phyloP scores from a whole-genome alignment of 2,797 vertebrate genomes.

The Gallirallus australis region DNA sequence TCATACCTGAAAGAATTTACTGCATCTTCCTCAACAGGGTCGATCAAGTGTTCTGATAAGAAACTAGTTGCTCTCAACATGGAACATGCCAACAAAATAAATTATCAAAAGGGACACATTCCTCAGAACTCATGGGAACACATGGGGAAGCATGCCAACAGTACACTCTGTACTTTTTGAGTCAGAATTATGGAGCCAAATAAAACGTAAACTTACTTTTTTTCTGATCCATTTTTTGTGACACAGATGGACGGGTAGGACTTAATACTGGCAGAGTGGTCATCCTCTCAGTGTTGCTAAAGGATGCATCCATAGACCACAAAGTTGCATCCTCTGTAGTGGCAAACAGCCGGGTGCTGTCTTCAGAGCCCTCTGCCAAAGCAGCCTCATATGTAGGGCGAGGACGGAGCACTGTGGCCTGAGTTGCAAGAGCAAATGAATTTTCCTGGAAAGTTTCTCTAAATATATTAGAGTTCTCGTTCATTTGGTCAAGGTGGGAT shows the following conservation, averaged over 20 bases:
- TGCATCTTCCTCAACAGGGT: not conserved
- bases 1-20: not conserved
- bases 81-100: not conserved
- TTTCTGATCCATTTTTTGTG: conserved; percentile 13
- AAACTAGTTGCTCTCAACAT: not conserved
- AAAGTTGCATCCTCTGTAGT: not conserved
- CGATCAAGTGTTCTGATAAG: not conserved
- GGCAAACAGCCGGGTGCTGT: not conserved
- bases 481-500: conserved; percentile 48
- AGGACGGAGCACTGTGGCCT: conserved; percentile 8
- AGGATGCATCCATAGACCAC: conserved; percentile 2
- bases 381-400: not conserved
- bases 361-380: not conserved
- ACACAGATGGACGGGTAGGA: not conserved
- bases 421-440: conserved; percentile 14
- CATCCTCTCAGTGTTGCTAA: not conserved
- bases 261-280: conserved; percentile 43
- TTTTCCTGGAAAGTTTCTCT: conserved; percentile 22
- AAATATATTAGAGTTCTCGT: conserved; percentile 57
- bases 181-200: not conserved
- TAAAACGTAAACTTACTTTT: conserved; percentile 64
- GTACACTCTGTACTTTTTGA: not conserved
- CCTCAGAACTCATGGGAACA: not conserved
- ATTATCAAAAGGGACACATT: not conserved
- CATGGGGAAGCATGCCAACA: not conserved